phyloP scores from a whole-genome alignment of 2,113 vertebrate species.

The Todiramphus saurophagus region DNA sequence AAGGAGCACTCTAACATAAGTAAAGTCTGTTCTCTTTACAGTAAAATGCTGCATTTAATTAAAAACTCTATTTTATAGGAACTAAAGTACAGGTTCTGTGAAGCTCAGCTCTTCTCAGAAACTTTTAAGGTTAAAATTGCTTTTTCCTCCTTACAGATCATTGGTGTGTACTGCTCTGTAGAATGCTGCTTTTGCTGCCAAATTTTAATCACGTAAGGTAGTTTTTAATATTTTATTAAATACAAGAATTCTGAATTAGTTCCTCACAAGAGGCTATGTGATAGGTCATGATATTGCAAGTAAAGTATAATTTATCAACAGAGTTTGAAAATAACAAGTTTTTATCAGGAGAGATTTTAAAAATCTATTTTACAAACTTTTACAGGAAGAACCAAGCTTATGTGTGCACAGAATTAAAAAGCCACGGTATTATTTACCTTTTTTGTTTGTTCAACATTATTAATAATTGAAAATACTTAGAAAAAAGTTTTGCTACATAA shows the following conservation, averaged over 20 bases:
- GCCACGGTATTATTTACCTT: background rate
- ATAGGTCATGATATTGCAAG: background rate
- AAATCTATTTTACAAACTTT: background rate
- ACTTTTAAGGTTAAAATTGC: conserved; percentile 26
- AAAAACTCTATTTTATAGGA: conserved; percentile 61
- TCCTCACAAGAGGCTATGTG: background rate
- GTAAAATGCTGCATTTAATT: conserved; percentile 66
- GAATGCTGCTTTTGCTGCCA: background rate
- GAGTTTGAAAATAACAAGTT: background rate
- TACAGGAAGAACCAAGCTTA: background rate
- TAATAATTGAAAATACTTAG: background rate
- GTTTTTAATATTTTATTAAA: conserved; percentile 29
- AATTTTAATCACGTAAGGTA: background rate
- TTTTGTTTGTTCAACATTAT: background rate
- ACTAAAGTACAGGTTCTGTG: conserved; percentile 45
- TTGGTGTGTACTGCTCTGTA: background rate
- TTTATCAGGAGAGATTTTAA: background rate
- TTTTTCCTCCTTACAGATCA: conserved; percentile 39
- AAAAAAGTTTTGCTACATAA: background rate
- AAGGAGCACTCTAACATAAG: conserved; percentile 68
- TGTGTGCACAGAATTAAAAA: background rate
- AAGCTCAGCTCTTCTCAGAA: background rate
- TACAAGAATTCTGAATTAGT: conserved; percentile 14
- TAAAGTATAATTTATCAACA: background rate
- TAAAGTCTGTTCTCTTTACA: conserved; percentile 56